These are phyloP conservation scores for Leptoclinus maculatus DNA, from an alignment of 2,797 vertebrate genomes.

Conservation along the genomic window DNA sequence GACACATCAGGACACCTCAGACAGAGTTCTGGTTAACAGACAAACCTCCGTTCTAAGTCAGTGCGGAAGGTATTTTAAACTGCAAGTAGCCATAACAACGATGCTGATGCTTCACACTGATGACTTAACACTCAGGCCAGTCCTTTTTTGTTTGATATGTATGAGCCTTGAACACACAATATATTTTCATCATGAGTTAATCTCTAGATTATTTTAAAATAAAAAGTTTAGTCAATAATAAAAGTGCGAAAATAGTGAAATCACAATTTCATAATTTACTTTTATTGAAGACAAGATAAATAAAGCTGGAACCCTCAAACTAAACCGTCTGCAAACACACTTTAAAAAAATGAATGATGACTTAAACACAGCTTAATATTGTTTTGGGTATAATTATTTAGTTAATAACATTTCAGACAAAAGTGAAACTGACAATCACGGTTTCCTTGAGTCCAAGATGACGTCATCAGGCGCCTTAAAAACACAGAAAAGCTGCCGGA, in stretches of 20 bases:
- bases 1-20: background rate
- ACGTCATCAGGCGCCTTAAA: background rate
- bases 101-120: background rate
- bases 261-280: background rate
- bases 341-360: background rate
- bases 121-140: background rate
- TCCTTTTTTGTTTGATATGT: background rate
- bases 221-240: background rate
- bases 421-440: background rate
- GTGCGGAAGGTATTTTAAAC: background rate
- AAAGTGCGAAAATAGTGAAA: background rate
- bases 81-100: background rate
- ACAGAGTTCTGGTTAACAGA: slow-evolving; percentile 5
- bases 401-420: background rate
- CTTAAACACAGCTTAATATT: background rate
- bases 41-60: background rate
- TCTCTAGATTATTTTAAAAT: background rate
- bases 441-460: background rate
- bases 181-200: background rate
- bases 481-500: background rate
- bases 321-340: background rate
- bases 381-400: background rate
- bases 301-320: background rate
- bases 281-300: background rate
- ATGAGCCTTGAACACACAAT: background rate